These are phyloP conservation scores for Bellardia bayeri DNA, from an alignment of 2,888 invertebrate species.

Conservation along the genomic window DNA sequence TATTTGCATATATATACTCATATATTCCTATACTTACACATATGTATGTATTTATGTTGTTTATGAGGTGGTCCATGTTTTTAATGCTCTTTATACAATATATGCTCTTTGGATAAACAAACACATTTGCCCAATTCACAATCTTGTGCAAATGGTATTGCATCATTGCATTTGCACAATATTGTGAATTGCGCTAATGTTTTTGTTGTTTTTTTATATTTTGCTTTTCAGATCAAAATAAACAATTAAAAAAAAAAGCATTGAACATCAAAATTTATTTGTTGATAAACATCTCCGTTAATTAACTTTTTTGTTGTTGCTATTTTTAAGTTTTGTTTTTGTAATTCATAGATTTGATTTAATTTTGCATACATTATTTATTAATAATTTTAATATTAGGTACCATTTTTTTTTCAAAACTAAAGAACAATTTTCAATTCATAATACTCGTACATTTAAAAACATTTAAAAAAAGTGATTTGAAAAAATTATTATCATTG, in stretches of 20 bases:
- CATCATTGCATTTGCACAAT: no score
- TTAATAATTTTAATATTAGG: neutral
- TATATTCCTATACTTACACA: no score
- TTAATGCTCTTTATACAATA: neutral
- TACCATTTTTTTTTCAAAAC: neutral
- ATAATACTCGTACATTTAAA: neutral
- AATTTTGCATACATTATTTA: conserved; percentile 8
- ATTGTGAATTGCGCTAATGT: no score
- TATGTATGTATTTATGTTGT: no score
- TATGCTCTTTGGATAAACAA: conserved; percentile 52
- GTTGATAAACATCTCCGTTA: conserved; percentile 63
- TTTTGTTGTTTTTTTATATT: conserved; percentile 5
- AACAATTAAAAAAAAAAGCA: conserved; percentile 43
- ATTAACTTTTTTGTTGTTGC: conserved; percentile 52
- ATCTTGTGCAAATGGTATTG: no score
- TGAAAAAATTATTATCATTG: conserved; percentile 2
- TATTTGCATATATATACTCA: no score
- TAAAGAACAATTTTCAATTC: neutral
- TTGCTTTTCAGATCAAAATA: conserved; percentile 56
- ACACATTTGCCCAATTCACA: no score
- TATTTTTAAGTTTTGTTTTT: conserved; percentile 8
- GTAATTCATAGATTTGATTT: neutral
- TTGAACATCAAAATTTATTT: conserved; percentile 26
- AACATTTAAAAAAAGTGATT: conserved; percentile 17
- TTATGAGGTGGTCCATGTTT: neutral